These are phyloP conservation scores for Thaumetopoea pityocampa DNA, from an alignment of 1,140 invertebrate species.

Conservation along the genomic window DNA sequence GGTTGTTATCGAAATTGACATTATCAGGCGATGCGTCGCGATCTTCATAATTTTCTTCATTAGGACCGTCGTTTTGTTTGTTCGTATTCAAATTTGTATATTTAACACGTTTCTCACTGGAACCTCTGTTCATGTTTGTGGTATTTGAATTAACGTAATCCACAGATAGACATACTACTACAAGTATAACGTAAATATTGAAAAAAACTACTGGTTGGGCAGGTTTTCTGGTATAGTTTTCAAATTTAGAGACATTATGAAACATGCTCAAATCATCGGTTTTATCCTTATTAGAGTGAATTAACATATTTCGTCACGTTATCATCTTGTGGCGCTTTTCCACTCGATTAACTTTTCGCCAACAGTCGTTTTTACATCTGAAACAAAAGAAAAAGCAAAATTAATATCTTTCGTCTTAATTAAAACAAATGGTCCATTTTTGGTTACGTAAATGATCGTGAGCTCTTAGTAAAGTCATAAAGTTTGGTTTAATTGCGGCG, in stretches of 20 bases:
- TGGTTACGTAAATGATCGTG: not conserved
- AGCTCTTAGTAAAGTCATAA: conserved; percentile 4
- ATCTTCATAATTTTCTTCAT: conserved; percentile 48
- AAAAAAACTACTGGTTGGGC: conserved; percentile 33
- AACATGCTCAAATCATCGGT: conserved; percentile 41
- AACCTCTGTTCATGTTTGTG: conserved; percentile 55
- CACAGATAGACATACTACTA: conserved; percentile 46
- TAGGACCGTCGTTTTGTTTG: conserved; percentile 39
- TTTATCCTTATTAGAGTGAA: conserved; percentile 39
- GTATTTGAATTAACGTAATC: conserved; percentile 61
- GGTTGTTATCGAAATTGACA: conserved; percentile 63
- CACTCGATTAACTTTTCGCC: conserved; percentile 18
- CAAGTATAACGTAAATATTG: conserved; percentile 45
- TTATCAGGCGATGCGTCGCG: conserved; percentile 32
- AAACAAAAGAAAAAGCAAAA: conserved; percentile 39
- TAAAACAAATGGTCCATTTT: conserved; percentile 3
- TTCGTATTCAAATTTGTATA: conserved; percentile 20
- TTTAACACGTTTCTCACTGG: conserved; percentile 28
- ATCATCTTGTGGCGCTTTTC: conserved; percentile 40
- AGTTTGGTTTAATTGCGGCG: conserved; percentile 10
- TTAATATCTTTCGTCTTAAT: not conserved
- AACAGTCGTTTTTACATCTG: conserved; percentile 37
- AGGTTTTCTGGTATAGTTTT: conserved; percentile 18
- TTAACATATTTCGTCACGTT: conserved; percentile 64
- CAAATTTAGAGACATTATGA: conserved; percentile 30